Evolutionary conservation across 2,113 vertebrate genomes (phyloP).

Genomic region (Embiotoca jacksoni): DNA sequence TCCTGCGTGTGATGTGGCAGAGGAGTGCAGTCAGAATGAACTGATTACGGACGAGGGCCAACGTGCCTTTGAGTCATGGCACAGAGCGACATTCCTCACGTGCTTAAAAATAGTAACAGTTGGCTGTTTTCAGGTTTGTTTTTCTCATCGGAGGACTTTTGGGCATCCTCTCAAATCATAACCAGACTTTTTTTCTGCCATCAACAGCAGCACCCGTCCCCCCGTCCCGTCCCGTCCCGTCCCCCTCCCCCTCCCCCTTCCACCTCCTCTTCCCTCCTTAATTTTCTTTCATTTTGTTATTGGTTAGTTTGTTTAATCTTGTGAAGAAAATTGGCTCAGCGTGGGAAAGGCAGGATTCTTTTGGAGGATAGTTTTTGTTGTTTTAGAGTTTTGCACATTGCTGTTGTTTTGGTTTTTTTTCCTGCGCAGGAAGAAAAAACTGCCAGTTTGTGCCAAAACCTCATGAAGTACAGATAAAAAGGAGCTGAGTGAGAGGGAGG

Average conservation of each 20-base stretch:
- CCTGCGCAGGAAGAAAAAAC: conserved; percentile 72
- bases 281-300: conserved; percentile 72
- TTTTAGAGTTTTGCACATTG: conserved; percentile 77
- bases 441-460: conserved; percentile 81
- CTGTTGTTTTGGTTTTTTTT: conserved; percentile 30
- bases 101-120: conserved; percentile 86
- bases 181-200: conserved; percentile 67
- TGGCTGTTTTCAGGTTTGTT: conserved; percentile 79
- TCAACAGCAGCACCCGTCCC: background rate
- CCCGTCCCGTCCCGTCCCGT: no score
- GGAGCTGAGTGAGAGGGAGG: conserved; percentile 75
- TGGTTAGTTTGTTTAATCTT: conserved; percentile 83
- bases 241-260: background rate
- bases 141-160: conserved; percentile 80
- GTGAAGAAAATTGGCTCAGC: conserved; percentile 82
- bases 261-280: conserved; percentile 2
- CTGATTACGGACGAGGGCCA: conserved; percentile 84
- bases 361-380: conserved; percentile 76
- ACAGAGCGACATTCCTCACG: conserved; percentile 81
- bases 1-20: conserved; percentile 84
- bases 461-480: conserved; percentile 82
- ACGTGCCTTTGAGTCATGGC: conserved; percentile 84
- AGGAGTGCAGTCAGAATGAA: conserved; percentile 83
- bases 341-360: conserved; percentile 83
- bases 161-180: conserved; percentile 85